phyloP scores from a whole-genome alignment of 2,797 vertebrate species.

The Phrynocephalus forsythii region DNA sequence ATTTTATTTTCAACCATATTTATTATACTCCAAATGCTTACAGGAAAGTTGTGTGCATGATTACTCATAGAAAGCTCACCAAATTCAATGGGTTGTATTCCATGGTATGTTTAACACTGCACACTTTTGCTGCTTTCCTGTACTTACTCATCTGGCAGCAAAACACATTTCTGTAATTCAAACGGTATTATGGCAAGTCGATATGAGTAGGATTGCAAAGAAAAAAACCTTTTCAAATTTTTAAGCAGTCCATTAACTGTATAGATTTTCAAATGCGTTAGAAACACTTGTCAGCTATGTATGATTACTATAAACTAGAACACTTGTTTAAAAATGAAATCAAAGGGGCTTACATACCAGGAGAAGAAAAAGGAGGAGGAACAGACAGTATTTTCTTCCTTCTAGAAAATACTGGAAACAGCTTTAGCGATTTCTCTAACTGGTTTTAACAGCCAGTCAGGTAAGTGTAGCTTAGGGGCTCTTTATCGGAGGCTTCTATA shows the following conservation, averaged over 20 bases:
- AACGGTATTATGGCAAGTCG: not conserved
- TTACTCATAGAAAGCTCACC: not conserved
- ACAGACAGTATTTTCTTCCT: not conserved
- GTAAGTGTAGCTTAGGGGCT: constrained; percentile 1
- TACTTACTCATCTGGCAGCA: not conserved
- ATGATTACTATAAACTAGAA: not conserved
- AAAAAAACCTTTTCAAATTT: not conserved
- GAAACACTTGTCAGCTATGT: not conserved
- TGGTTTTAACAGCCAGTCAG: not conserved
- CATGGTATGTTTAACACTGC: not conserved
- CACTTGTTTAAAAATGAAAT: not conserved
- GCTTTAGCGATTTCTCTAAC: not conserved
- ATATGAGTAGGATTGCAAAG: not conserved
- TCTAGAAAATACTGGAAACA: not conserved
- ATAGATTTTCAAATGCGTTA: not conserved
- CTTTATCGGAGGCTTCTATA: not conserved
- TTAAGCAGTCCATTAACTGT: not conserved
- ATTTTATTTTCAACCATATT: not conserved
- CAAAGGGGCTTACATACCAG: not conserved
- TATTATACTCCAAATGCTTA: not conserved
- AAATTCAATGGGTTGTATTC: not conserved
- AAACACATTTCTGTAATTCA: not conserved
- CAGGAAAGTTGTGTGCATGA: not conserved
- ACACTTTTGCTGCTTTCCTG: not conserved
- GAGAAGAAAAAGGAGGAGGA: not conserved